Conservation (phyloP, 1,140 invertebrate species). For the Hyles vespertilio region DNA sequence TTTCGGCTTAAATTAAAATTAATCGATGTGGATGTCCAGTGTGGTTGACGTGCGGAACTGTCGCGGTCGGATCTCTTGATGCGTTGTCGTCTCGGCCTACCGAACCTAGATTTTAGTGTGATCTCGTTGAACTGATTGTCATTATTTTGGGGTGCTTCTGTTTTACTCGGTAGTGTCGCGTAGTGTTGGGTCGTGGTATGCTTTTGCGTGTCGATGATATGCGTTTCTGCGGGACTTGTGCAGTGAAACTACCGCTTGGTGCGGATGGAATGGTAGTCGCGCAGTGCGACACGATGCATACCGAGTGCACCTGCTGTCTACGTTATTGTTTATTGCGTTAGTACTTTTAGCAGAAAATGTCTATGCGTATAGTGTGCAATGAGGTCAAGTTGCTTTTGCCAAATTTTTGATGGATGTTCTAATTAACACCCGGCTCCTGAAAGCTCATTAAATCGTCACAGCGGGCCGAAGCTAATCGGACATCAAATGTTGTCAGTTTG, state of each 20-base stretch:
- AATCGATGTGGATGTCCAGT: too few relatives aligned
- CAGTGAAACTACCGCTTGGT: too few relatives aligned
- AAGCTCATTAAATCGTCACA: conserved; percentile 18
- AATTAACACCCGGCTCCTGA: conserved; percentile 15
- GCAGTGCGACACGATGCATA: background rate
- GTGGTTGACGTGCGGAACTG: too few relatives aligned
- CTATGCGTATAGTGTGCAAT: background rate
- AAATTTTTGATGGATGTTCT: conserved; percentile 18
- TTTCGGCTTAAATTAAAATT: too few relatives aligned
- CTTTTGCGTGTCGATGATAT: conserved; percentile 13
- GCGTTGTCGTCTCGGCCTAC: conserved; percentile 14
- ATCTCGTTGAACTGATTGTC: conserved; percentile 9
- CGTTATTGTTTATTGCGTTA: background rate
- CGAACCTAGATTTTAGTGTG: conserved; percentile 11
- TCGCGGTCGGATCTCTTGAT: background rate
- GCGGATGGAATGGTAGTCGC: too few relatives aligned
- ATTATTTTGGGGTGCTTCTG: conserved; percentile 10
- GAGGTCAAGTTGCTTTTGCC: conserved; percentile 7
- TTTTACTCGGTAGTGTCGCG: conserved; percentile 7
- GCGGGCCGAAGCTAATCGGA: conserved; percentile 16
- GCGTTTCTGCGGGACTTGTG: background rate
- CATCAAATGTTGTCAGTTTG: conserved; percentile 21
- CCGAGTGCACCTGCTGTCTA: background rate
- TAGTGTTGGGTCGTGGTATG: conserved; percentile 9
- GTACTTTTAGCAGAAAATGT: too few relatives aligned